A percentile compares a stretch with the other conserved stretches of the same genome.
phyloP scores from a whole-genome alignment of 1,140 invertebrate genomes.

The Apolygus lucorum region DNA sequence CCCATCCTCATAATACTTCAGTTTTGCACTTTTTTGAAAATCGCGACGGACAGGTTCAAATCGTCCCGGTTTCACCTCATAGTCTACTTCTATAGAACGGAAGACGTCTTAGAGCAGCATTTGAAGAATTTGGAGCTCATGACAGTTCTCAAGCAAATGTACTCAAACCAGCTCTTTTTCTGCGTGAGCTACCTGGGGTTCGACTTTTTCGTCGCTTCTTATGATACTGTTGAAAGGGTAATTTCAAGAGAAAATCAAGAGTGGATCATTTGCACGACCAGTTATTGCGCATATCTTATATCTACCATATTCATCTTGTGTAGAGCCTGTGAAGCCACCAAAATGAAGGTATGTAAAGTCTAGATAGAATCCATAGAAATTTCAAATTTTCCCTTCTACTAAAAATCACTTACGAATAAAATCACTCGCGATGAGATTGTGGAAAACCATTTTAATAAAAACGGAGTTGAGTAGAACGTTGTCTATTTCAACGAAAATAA shows the following conservation, averaged over 20 bases:
- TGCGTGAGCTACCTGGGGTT: not conserved
- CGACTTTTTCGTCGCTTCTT: slow-evolving; percentile 10
- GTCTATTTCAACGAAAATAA: too few species aligned
- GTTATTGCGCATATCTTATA: not conserved
- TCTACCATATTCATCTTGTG: not conserved
- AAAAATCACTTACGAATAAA: too few species aligned
- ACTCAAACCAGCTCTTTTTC: not conserved
- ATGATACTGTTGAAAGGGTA: not conserved
- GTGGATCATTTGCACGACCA: not conserved
- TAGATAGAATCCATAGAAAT: too few species aligned
- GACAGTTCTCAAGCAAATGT: not conserved
- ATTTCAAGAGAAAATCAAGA: not conserved
- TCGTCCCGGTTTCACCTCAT: not conserved
- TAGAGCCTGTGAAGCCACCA: not conserved
- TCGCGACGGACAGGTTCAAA: not conserved
- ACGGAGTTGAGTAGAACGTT: too few species aligned
- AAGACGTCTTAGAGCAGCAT: not conserved
- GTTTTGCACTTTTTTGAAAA: slow-evolving; percentile 1
- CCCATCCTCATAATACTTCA: not conserved
- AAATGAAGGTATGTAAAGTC: not conserved
- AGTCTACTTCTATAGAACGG: not conserved
- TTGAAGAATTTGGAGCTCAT: not conserved
- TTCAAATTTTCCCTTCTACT: too few species aligned
- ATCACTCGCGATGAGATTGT: too few species aligned
- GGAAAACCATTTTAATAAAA: too few species aligned